Conservation (phyloP, 2,113 vertebrate genomes). For the Odocoileus hemionus region DNA sequence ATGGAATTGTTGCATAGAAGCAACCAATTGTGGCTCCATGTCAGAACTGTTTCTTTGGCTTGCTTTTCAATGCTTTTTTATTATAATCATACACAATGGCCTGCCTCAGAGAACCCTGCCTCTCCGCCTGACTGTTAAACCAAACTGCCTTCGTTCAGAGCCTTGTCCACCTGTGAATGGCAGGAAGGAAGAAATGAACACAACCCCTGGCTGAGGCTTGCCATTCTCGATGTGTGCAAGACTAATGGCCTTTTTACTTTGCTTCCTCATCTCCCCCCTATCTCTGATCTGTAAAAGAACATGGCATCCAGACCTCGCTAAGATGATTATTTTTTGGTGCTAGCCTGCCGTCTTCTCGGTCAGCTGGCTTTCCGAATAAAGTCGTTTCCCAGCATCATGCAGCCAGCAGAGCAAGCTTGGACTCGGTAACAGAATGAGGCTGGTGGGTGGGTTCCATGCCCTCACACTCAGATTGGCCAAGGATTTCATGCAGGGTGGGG, state of each 20-base stretch:
- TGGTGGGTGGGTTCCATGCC: background rate
- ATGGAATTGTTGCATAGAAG: background rate
- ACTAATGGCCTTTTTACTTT: background rate
- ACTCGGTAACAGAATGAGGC: background rate
- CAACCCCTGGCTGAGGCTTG: background rate
- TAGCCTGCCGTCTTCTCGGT: fast-evolving
- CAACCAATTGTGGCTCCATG: background rate
- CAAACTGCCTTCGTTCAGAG: background rate
- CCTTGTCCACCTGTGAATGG: background rate
- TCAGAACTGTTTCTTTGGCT: background rate
- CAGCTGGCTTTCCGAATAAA: background rate
- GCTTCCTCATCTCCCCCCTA: background rate
- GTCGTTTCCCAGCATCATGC: background rate
- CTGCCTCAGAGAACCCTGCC: background rate
- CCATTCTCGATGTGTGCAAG: background rate
- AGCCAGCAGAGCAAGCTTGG: background rate
- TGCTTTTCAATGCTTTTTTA: background rate
- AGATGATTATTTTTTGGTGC: background rate
- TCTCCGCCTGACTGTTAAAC: background rate
- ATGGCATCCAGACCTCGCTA: background rate
- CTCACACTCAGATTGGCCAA: background rate
- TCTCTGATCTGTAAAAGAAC: background rate
- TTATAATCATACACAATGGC: background rate
- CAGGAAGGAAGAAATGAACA: background rate
- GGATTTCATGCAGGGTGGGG: background rate